Evolutionary conservation across 2,888 invertebrate genomes (phyloP).

Genomic region (Patella depressa): DNA sequence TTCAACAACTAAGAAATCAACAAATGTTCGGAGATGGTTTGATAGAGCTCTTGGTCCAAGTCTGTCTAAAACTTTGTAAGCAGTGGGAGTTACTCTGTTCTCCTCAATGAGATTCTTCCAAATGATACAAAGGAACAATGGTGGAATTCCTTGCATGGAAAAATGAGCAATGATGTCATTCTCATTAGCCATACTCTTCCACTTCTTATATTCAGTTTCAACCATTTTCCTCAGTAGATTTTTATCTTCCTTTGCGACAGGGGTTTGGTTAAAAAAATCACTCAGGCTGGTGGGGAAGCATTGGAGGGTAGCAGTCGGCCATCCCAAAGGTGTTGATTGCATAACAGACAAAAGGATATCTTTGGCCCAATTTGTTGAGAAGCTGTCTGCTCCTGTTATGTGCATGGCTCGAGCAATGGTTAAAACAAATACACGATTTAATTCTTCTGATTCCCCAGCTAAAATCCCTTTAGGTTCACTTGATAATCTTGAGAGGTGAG

Average conservation of each 20-base stretch:
- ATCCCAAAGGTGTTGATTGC: conserved; percentile 93
- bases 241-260: conserved; percentile 81
- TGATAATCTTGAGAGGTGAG: conserved; percentile 91
- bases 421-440: conserved; percentile 92
- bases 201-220: conserved; percentile 87
- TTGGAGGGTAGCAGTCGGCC: conserved; percentile 92
- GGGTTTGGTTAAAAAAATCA: conserved; percentile 80
- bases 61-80: conserved; percentile 94
- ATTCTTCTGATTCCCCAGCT: conserved; percentile 93
- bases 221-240: conserved; percentile 81
- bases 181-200: conserved; percentile 93
- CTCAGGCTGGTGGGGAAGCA: conserved; percentile 93
- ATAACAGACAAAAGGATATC: conserved; percentile 90
- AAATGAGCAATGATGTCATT: conserved; percentile 96
- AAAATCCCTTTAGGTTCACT: conserved; percentile 86
- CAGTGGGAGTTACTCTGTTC: conserved; percentile 91
- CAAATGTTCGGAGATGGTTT: conserved; percentile 92
- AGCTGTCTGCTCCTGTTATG: conserved; percentile 80
- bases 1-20: conserved; percentile 92
- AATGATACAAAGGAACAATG: conserved; percentile 87
- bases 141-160: conserved; percentile 91
- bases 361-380: conserved; percentile 87
- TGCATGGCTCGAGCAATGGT: conserved; percentile 94
- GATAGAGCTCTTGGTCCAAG: conserved; percentile 93
- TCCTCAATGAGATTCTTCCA: conserved; percentile 97